Base-by-base conservation (phyloP, 2,113 vertebrate species). In the Orientallactaga bullata region DNA sequence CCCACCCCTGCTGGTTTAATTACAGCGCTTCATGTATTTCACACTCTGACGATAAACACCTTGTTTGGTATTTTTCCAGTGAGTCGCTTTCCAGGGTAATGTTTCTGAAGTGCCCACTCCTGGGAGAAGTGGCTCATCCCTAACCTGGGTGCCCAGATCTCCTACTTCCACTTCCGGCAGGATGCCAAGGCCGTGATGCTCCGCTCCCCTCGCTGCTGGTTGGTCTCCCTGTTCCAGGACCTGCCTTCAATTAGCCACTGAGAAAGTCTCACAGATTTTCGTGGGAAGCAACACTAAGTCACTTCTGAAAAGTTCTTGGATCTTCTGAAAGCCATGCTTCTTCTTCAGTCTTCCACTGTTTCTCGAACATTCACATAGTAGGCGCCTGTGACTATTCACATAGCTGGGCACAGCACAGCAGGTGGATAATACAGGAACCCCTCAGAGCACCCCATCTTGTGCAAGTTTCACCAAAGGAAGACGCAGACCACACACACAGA, bases 1-100 rank as follows among this genome's bases (percentile, higher is more conserved):
- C 95, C 98, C 97, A 97, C 96, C 76, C 94, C 97, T 98, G 98
- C 98, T 97, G 93, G 91, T 98, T 96, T 97, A 97, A 98, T 98
- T 96, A 98, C 97, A 98, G 98, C 96, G 96, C 97, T 98, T 95
- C 95, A 94, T 96, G 97, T 96, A 86, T 86, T 95, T 95, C 89
- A 69, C 94, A 81, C 95, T 96, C 93, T 84, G 77, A 79, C 97
- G 93, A 97, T 97, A 97, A 97, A 97, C 60, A 89, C 73, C n/a
- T 63, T 7, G 12, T 26, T 76, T 66, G 5, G 78, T 79, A 69
- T 81, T 93, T 82, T 93, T 68, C 6, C 85, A 88, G 74, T 2
- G 72, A 81, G 85, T 61, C 17, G 85, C 92, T 96, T 95, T 42
- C 24, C 32, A 65, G 58, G 85, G 55, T 15, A 7, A 65, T 39